phyloP scores from a whole-genome alignment of 2,113 vertebrate genomes.

The Theristicus caerulescens region DNA sequence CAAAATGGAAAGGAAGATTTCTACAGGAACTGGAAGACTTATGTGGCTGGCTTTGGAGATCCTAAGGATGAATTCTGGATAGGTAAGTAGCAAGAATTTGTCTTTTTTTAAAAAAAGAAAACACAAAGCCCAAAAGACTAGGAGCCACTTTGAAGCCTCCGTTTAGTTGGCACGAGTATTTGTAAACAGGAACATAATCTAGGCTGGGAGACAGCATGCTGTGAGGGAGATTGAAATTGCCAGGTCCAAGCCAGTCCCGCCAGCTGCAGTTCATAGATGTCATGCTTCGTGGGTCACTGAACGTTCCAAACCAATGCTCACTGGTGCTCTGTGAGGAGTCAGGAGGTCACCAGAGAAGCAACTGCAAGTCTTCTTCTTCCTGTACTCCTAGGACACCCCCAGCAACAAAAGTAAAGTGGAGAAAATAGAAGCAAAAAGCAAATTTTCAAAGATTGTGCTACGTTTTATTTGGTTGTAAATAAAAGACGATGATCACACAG shows the following conservation, averaged over 20 bases:
- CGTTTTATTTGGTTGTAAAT: neutral
- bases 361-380: neutral
- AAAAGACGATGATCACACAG: neutral
- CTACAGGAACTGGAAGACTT: slow-evolving; percentile 95
- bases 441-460: rapidly evolving
- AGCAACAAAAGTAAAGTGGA: neutral
- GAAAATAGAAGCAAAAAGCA: neutral
- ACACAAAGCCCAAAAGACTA: neutral
- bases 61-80: slow-evolving; percentile 95
- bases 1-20: slow-evolving; percentile 91
- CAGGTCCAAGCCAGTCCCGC: neutral
- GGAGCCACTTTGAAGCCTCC: neutral
- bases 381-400: neutral
- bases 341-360: neutral
- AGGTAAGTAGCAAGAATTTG: slow-evolving; percentile 69
- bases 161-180: neutral
- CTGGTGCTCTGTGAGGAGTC: neutral
- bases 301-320: rapidly evolving
- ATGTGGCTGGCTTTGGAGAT: slow-evolving; percentile 90
- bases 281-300: neutral
- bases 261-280: neutral
- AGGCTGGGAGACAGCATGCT: neutral
- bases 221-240: neutral
- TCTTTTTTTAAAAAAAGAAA: neutral
- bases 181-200: neutral